Conservation (phyloP, 2,113 vertebrate genomes). For the Syrmaticus mikado region DNA sequence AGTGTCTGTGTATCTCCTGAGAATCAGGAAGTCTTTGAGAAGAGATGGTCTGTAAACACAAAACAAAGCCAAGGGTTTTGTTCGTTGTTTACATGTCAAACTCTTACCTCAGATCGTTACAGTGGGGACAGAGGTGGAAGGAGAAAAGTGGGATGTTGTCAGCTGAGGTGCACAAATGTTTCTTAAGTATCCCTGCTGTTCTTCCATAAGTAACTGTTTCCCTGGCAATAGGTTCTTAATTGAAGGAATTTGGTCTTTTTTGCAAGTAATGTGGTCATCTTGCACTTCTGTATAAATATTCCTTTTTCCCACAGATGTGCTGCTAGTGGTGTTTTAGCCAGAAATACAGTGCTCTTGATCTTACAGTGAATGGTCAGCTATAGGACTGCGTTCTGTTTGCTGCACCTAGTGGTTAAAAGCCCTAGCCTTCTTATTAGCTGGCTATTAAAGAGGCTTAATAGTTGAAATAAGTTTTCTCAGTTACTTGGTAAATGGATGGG, state of each 20-base stretch:
- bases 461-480: not conserved
- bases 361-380: not conserved
- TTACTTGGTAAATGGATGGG: not conserved
- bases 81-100: not conserved
- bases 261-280: not conserved
- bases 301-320: not conserved
- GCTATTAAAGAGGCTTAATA: not conserved
- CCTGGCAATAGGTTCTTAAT: not conserved
- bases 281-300: not conserved
- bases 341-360: not conserved
- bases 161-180: not conserved
- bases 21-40: not conserved
- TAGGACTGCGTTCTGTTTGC: not conserved
- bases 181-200: not conserved
- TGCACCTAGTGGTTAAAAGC: rapidly evolving
- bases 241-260: not conserved
- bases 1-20: not conserved
- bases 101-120: rapidly evolving
- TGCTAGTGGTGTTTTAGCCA: not conserved
- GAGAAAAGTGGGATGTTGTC: not conserved
- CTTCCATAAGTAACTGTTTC: not conserved
- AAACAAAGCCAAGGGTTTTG: not conserved
- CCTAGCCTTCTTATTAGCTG: not conserved
- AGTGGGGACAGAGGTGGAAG: not conserved
- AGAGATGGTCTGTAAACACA: not conserved